Percentiles rank a stretch among this genome's conserved stretches.
Conservation (phyloP, 1,140 invertebrate genomes). For the Tenebrio molitor region DNA sequence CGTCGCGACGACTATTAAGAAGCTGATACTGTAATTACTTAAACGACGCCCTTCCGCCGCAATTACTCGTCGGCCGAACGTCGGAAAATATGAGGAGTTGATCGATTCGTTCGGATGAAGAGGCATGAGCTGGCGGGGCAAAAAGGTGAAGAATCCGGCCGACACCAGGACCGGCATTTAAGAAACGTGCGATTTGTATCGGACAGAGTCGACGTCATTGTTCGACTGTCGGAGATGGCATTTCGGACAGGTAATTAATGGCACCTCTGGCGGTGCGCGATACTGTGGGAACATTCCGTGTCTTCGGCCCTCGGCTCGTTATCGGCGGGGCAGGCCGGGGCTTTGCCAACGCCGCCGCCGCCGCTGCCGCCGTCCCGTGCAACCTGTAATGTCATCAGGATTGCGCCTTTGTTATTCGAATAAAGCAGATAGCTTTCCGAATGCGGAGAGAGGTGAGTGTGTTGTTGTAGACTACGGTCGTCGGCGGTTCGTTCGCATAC, state of each 20-base stretch:
- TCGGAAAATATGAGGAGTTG: background rate
- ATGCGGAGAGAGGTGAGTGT: slow-evolving; percentile 51
- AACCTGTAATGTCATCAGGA: slow-evolving; percentile 58
- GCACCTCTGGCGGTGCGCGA: slow-evolving; percentile 32
- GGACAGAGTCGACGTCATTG: slow-evolving; percentile 41
- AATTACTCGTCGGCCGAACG: slow-evolving; percentile 47
- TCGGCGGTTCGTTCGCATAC: slow-evolving; percentile 58
- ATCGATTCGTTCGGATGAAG: background rate
- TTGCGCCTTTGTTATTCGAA: slow-evolving; percentile 60
- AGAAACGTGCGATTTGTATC: slow-evolving; percentile 44
- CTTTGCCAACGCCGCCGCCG: slow-evolving; percentile 29
- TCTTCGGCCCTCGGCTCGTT: slow-evolving; percentile 40
- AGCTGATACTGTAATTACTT: slow-evolving; percentile 60
- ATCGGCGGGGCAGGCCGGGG: slow-evolving; percentile 6
- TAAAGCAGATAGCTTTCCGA: slow-evolving; percentile 65
- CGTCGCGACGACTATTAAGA: slow-evolving; percentile 61
- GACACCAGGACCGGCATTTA: slow-evolving; percentile 17
- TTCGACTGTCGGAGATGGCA: slow-evolving; percentile 38
- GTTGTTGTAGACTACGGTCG: slow-evolving; percentile 38
- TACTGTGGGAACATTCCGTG: slow-evolving; percentile 41
- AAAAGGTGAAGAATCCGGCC: slow-evolving; percentile 27
- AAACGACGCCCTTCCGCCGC: slow-evolving; percentile 58
- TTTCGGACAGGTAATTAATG: slow-evolving; percentile 45
- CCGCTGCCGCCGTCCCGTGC: slow-evolving; percentile 25
- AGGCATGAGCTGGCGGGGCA: slow-evolving; percentile 16